Evolutionary conservation across 2,888 invertebrate species (phyloP).

Genomic region (Mactromeris polynyma): DNA sequence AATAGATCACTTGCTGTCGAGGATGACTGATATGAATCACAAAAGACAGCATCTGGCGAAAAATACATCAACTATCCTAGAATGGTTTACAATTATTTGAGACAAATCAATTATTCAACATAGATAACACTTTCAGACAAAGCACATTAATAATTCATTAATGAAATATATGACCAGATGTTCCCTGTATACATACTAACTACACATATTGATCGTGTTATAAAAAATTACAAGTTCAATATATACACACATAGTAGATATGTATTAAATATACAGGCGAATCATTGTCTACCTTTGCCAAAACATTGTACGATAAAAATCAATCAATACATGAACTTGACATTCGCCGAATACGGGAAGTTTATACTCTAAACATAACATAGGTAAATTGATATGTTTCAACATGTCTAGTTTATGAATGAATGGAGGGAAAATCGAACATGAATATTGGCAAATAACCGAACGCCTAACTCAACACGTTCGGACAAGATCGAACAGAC

Average conservation of each 20-base stretch:
- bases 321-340: slow-evolving; percentile 19
- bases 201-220: neutral
- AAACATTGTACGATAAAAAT: neutral
- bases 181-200: neutral
- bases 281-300: neutral
- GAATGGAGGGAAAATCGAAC: slow-evolving; percentile 57
- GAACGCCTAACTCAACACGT: slow-evolving; percentile 42
- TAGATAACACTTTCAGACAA: neutral
- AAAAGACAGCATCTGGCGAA: neutral
- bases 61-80: neutral
- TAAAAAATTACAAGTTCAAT: neutral
- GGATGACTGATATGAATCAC: neutral
- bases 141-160: neutral
- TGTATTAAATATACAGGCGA: neutral
- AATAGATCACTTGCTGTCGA: neutral
- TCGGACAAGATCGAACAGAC: slow-evolving; percentile 40
- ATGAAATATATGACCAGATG: neutral
- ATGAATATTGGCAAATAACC: slow-evolving; percentile 42
- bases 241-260: neutral
- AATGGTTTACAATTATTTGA: neutral
- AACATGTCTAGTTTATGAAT: slow-evolving; percentile 66
- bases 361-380: neutral
- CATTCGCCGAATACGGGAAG: neutral
- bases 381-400: slow-evolving; percentile 26
- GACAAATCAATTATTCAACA: slow-evolving; percentile 2